Evolutionary conservation across 2,888 invertebrate species (phyloP), one percentile per base, ranked within the genome.

Genomic region (Amphipyra berbera): DNA sequence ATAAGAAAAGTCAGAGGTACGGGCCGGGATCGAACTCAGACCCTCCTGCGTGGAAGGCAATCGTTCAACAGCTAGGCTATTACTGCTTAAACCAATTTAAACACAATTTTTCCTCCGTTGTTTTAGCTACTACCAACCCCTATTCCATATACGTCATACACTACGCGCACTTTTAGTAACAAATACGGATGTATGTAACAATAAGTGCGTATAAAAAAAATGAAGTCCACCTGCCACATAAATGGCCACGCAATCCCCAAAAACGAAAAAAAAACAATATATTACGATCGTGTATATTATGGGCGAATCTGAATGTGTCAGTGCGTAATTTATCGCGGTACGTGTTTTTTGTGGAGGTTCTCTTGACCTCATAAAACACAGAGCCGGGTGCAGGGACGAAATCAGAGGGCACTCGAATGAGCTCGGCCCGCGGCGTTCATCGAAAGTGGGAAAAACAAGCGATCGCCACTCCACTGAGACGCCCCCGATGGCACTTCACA

Each of bases 321-420:
- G 93, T 93, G 91, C 90, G 92, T 93, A 94, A 95, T 94, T 94
- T 94, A 94, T 94, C 86, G 90, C 83, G 86, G 89, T 89, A 73
- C 89, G 91, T 90, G 90, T 93, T 95, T 94, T 94, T 94, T 94
- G 93, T 90, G 90, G 89, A 88, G 90, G 90, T 87, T 88, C 88
- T 89, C 94, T 94, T 95, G 94, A 94, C 94, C 94, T 93, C 94
- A 91, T 95, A 94, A 94, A 94, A 94, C 88, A 93, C 94, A 94
- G 91, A 84, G 90, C 88, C 84, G 85, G 84, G 79, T 82, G 88
- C 85, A 88, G 90, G 85, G 88, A 86, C 86, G 87, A 86, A 92
- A 90, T 89, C 91, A 88, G 88, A 87, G 91, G 87, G 89, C 88
- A 78, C 93, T 93, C 85, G 86, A 92, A 85, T 84, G 84, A 84